These are phyloP conservation scores for Acanthoscelides obtectus DNA, from an alignment of 2,888 invertebrate genomes.

Conservation along the genomic window DNA sequence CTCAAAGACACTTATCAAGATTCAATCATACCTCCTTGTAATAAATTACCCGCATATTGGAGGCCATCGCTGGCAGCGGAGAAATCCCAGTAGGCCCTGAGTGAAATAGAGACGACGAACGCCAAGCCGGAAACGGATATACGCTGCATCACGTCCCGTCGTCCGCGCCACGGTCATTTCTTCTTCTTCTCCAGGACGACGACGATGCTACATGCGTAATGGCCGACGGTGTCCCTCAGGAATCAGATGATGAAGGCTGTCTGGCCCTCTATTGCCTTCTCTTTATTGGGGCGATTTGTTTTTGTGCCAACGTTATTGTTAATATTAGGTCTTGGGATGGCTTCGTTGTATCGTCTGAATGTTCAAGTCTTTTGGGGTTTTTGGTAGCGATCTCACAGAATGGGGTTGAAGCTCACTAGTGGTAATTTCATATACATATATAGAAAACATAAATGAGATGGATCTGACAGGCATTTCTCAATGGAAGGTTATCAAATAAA, in stretches of 20 bases:
- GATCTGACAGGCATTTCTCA: too few relatives aligned
- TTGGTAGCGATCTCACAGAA: too few relatives aligned
- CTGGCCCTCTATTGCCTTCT: background rate
- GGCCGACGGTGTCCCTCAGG: background rate
- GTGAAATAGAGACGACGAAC: background rate
- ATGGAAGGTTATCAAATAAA: too few relatives aligned
- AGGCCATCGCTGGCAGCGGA: background rate
- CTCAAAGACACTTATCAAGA: background rate
- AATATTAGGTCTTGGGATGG: background rate
- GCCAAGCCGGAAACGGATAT: background rate
- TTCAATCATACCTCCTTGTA: background rate
- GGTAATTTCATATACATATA: too few relatives aligned
- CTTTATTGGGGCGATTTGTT: background rate
- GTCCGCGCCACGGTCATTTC: background rate
- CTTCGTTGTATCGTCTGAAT: background rate
- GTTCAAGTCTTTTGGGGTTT: background rate
- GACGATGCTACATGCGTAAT: background rate
- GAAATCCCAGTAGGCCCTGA: background rate
- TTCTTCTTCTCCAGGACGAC: background rate
- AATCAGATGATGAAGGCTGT: background rate
- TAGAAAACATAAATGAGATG: too few relatives aligned
- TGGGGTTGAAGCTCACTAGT: too few relatives aligned
- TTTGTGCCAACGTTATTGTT: background rate
- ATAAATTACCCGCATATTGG: background rate
- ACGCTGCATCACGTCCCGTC: background rate